Conservation (phyloP, 2,797 vertebrate genomes). For the Syngnathus acus region DNA sequence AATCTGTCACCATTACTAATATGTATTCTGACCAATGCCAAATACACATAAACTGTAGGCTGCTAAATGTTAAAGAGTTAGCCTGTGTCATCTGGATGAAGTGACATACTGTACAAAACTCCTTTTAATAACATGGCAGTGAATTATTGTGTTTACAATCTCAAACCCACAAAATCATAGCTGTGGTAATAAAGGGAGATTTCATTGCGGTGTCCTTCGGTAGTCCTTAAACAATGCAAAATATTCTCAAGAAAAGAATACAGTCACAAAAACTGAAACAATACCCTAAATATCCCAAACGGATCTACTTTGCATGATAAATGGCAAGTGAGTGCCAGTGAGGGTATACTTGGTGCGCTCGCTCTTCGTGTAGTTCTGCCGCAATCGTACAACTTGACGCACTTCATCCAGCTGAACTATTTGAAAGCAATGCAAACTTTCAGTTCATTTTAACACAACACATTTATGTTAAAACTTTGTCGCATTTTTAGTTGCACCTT, state of each 20-base stretch:
- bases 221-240: neutral
- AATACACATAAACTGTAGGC: neutral
- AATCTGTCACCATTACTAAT: neutral
- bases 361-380: neutral
- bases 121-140: too few species aligned
- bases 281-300: neutral
- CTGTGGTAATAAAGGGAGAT: too few species aligned
- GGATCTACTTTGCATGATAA: neutral
- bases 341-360: neutral
- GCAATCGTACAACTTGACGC: neutral
- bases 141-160: too few species aligned
- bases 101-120: neutral
- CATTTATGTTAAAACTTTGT: neutral
- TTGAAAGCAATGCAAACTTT: neutral
- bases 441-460: neutral
- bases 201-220: neutral
- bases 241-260: neutral
- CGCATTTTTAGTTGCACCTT: slow-evolving; percentile 11
- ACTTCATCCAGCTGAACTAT: neutral
- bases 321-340: neutral
- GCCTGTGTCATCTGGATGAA: neutral
- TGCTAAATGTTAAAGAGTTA: neutral
- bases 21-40: neutral
- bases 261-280: neutral
- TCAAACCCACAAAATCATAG: too few species aligned